phyloP scores from a whole-genome alignment of 2,113 vertebrate species.

The Colinus virginianus region DNA sequence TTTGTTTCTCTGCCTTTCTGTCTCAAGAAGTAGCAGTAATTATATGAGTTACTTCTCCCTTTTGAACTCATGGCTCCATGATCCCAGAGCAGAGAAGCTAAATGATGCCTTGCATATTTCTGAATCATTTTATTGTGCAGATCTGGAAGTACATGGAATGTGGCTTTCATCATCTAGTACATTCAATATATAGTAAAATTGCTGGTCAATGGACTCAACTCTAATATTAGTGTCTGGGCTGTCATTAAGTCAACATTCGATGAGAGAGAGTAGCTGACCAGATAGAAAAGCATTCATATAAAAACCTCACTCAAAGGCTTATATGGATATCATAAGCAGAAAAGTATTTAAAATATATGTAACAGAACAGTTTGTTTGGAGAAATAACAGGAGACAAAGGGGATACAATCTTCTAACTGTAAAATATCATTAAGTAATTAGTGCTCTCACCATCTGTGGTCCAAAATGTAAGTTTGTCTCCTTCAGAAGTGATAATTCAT shows the following conservation, averaged over 20 bases:
- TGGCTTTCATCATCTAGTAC: not conserved
- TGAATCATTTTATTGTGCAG: not conserved
- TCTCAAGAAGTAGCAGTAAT: not conserved
- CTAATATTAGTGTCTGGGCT: not conserved
- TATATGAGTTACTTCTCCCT: not conserved
- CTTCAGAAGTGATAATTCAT: not conserved
- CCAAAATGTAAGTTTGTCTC: not conserved
- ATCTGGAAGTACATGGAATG: not conserved
- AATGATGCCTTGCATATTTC: not conserved
- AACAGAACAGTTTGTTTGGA: not conserved
- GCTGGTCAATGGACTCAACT: not conserved
- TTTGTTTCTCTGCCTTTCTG: not conserved
- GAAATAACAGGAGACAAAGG: not conserved
- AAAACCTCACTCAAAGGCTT: not conserved
- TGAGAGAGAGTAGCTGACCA: not conserved
- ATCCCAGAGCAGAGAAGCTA: not conserved
- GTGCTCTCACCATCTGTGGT: not conserved
- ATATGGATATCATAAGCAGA: fast-evolving
- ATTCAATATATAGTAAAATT: not conserved
- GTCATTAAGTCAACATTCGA: not conserved
- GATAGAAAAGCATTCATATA: not conserved
- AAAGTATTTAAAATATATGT: not conserved
- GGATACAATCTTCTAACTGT: not conserved
- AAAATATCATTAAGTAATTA: not conserved
- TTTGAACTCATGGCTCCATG: not conserved